Evolutionary conservation across 2,888 invertebrate species (phyloP), one percentile per base, ranked within the genome.

Genomic region (Eulithis prunata): DNA sequence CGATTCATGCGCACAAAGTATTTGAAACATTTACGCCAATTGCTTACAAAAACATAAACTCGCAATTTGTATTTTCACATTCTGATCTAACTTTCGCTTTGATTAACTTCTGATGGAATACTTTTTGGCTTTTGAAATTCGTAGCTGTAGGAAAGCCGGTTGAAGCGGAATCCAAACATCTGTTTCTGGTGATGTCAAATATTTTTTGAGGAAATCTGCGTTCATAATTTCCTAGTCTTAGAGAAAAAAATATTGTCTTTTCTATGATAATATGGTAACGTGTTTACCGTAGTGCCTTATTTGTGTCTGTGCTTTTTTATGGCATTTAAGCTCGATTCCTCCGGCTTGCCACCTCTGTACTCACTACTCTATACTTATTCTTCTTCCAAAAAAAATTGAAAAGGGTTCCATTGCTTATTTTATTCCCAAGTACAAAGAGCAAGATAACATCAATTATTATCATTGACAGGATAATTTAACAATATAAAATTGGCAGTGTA

Each of bases 11-110:
- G 61, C 47, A 52, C 58, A 64, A 41, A 69, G 64, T 68, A 60
- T 70, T 46, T 32, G 10, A 63, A 72, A 63, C 62, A 61, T 73
- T 70, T 60, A 47, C 58, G 64, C 62, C 71, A 71, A 73, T 70
- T 71, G 69, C 73, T 69, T 70, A 67, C 71, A 70, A 70, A 69
- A 71, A 70, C 70, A 70, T 65, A 60, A 69, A 69, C 66, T 71
- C 63, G 45, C 60, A 66, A 71, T 70, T 66, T 69, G 72, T 70
- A 68, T 69, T 68, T 71, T 65, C 66, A 59, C 64, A 64, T 70
- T 66, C 63, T 61, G 51, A 68, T 66, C 43, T 21, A 69, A 72
- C 70, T 71, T 72, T 59, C 13, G 57, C 67, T 66, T 66, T 67
- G 55, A 64, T 68, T 64, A 68, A 68, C 64, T 68, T 68, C 57